Base-by-base conservation (phyloP, 2,797 vertebrate genomes). In the Garrulus glandarius region DNA sequence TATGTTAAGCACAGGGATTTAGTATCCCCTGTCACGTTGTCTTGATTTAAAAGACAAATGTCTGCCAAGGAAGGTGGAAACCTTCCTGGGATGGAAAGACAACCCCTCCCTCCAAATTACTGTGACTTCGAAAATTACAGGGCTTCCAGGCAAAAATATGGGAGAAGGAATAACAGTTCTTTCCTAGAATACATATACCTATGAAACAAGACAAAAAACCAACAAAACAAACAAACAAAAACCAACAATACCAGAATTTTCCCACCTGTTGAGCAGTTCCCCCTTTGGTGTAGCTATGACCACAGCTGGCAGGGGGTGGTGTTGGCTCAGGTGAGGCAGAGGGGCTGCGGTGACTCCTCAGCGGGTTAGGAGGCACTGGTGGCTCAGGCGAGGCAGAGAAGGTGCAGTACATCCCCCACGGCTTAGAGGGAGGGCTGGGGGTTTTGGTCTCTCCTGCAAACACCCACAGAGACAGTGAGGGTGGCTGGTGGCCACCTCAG, bases 191-290 rank as follows among this genome's bases (percentile, higher is more conserved):
- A n/a, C 3, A 5, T 30, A 9, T 23, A 32, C 32, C 3, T 67
- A 13, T 19, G 8, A 23, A 36, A 36, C 22, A 50, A 36, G n/a
- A 52, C 22, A 50, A 75, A 27, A 12, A 44, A 57, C 26, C 17
- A 47, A 49, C 29, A 32, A 37, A 37, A 44, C 7, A 55, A 50
- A 11, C 4, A 14, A 30, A 22, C 13, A 12, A 27, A 22, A 20
- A 27, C 13, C 3, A 56, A 29, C 7, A 3, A 8, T 26, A 15
- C 11, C 13, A 5, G 27, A 10, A 32, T 13, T 50, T 75, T 50
- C 22, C 44, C 52, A 10, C 15, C 12, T 1, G 0, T 36, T 10
- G 7, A 19, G 18, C 26, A n/a, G 22, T 1, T 41, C 4, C 13
- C 14, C 6, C 13, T 49, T 39, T 30, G 53, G 36, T 15, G 24